Evolutionary conservation across 2,113 vertebrate species (phyloP), one percentile per base, ranked within the genome.

Genomic region (Procapra przewalskii): DNA sequence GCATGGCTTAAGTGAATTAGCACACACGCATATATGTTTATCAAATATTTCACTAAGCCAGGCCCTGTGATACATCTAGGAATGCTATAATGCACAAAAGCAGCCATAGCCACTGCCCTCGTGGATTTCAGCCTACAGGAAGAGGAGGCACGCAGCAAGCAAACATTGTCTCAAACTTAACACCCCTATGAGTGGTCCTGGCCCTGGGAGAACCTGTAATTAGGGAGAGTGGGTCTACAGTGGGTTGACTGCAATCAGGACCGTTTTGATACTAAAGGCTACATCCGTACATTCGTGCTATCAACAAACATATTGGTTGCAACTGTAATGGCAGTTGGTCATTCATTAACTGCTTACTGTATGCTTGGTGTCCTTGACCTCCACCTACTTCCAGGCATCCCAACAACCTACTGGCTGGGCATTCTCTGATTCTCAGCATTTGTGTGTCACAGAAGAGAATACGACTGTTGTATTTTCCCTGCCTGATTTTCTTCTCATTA

Each of bases 11-110:
- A 64, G 62, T 0, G 0, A 17, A 64, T n/a, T 10, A n/a, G 16
- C 62, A 67, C 62, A n/a, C 62, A 67, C 0, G 0, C 16, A 19
- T 10, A 8, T 0, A n/a, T 67, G 33, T 19, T 2, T 67, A n/a
- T 71, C 67, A 75, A 75, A 75, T 7, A 75, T 75, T 25, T 40
- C 36, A 40, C 11, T 40, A 13, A 54, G 33, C 29, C 27, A 57
- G 48, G 1, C 21, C 62, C 21, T 83, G 2, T 29, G 45, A 71
- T 29, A 59, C 6, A 19, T 57, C 54, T 57, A 27, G 3, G 36
- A 31, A 71, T 62, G 8, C 27, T 19, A 16, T 62, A 71, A 75
- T 4, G 16, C 80, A 40, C 17, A 86, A 48, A 92, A 90, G 48
- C 23, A 80, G 29, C 17, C 52, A 48, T 0, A 45, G n/a, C 19